Evolutionary conservation across 2,113 vertebrate species (phyloP).

Genomic region (Toxotes jaculatrix): DNA sequence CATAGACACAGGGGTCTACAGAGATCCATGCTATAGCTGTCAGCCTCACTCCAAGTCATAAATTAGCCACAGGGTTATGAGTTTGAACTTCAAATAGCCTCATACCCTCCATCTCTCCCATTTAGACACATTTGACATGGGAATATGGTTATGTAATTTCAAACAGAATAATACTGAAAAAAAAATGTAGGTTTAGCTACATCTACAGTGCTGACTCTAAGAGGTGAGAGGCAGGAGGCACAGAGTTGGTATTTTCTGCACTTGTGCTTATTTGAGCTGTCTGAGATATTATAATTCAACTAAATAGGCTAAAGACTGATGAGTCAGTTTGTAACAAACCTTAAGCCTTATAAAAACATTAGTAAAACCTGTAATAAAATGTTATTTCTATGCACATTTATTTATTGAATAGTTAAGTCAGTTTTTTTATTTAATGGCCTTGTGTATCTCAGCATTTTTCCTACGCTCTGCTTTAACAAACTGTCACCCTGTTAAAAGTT

Average conservation of each 20-base stretch:
- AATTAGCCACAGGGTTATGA: conserved; percentile 40
- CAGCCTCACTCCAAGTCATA: conserved; percentile 27
- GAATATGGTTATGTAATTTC: conserved; percentile 32
- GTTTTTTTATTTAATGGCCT: conserved; percentile 26
- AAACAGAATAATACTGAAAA: conserved; percentile 6
- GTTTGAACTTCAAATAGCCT: conserved; percentile 42
- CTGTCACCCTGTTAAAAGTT: background rate
- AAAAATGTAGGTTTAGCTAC: background rate
- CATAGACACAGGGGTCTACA: conserved; percentile 2
- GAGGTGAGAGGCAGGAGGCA: background rate
- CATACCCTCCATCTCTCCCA: background rate
- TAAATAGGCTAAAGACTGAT: conserved; percentile 11
- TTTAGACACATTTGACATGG: conserved; percentile 26
- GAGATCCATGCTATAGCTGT: conserved; percentile 23
- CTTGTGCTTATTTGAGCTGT: background rate
- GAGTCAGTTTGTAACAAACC: conserved; percentile 9
- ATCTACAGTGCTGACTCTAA: background rate
- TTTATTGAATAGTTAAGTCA: conserved; percentile 46
- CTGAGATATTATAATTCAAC: background rate
- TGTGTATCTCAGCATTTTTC: conserved; percentile 12
- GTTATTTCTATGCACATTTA: conserved; percentile 26
- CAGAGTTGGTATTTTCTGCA: background rate
- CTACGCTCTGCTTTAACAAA: conserved; percentile 4
- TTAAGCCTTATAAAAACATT: conserved; percentile 26
- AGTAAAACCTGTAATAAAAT: conserved; percentile 25